phyloP scores from a whole-genome alignment of 1,140 invertebrate genomes.

The Drosophila sucinea region DNA sequence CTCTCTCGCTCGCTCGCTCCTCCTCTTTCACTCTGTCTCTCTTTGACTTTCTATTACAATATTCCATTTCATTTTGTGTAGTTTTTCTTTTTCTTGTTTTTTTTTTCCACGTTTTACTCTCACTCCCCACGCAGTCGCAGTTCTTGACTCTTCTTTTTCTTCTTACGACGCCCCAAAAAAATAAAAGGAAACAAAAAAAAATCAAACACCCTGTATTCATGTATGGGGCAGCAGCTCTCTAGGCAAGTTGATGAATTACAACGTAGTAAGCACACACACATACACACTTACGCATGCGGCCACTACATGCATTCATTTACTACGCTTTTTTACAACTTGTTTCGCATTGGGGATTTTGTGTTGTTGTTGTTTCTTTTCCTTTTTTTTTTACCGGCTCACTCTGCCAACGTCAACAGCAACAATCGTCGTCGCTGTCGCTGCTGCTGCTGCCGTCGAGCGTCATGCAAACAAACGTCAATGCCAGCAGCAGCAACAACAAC shows the following conservation, averaged over 20 bases:
- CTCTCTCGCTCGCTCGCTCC: constrained; percentile 10
- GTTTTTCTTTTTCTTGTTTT: constrained; percentile 4
- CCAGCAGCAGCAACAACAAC: constrained; percentile 39
- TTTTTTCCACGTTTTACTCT: constrained; percentile 55
- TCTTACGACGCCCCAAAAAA: constrained; percentile 53
- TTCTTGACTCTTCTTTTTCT: constrained; percentile 45
- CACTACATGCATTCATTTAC: constrained; percentile 41
- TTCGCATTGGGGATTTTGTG: constrained; percentile 18
- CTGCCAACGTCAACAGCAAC: constrained; percentile 38
- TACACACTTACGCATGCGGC: not conserved
- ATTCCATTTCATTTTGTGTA: constrained; percentile 7
- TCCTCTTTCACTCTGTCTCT: constrained; percentile 24
- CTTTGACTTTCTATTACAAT: constrained; percentile 22
- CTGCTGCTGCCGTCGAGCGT: constrained; percentile 21
- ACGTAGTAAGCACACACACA: constrained; percentile 58
- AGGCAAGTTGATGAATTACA: constrained; percentile 71
- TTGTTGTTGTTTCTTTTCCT: constrained; percentile 24
- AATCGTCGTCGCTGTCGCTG: constrained; percentile 18
- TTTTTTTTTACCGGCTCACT: constrained; percentile 6
- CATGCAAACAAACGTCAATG: constrained; percentile 50
- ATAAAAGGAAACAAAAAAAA: constrained; percentile 2
- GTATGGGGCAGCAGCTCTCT: constrained; percentile 16
- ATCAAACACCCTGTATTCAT: constrained; percentile 53
- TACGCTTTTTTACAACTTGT: constrained; percentile 59
- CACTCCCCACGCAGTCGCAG: constrained; percentile 65